Percentiles rank a stretch among this genome's conserved stretches.
Conservation (phyloP, 2,888 invertebrate species). For the Nomada hirtipes region DNA sequence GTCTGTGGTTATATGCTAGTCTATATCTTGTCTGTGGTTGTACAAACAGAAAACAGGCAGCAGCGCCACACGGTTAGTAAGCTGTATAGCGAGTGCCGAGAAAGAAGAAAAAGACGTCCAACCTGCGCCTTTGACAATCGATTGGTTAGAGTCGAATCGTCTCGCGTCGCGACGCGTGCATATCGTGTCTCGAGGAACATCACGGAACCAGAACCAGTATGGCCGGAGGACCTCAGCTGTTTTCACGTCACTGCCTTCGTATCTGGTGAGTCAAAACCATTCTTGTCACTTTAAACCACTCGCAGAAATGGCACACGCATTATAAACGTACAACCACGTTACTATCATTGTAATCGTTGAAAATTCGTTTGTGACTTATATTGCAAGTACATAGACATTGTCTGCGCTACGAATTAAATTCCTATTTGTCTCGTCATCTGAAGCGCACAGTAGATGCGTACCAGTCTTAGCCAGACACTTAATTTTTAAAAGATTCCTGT, state of each 20-base stretch:
- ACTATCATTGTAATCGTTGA: neutral
- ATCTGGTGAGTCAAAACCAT: slow-evolving; percentile 79
- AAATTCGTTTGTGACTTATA: neutral
- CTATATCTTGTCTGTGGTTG: no score
- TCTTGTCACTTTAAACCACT: slow-evolving; percentile 43
- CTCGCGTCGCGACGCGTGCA: slow-evolving; percentile 62
- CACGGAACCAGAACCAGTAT: slow-evolving; percentile 76
- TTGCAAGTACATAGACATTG: neutral
- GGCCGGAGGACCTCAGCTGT: slow-evolving; percentile 80
- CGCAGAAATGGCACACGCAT: slow-evolving; percentile 16
- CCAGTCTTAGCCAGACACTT: neutral
- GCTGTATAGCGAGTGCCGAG: slow-evolving; percentile 33
- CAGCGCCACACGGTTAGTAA: slow-evolving; percentile 36
- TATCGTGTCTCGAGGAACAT: slow-evolving; percentile 64
- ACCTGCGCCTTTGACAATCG: slow-evolving; percentile 49
- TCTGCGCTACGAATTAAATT: slow-evolving; percentile 37
- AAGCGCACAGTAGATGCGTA: neutral
- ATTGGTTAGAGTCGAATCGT: slow-evolving; percentile 45
- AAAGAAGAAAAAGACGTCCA: slow-evolving; percentile 43
- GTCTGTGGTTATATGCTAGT: no score
- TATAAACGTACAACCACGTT: slow-evolving; percentile 17
- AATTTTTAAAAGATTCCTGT: slow-evolving; percentile 5
- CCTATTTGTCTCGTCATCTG: neutral
- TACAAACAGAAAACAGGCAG: neutral
- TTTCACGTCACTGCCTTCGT: slow-evolving; percentile 75